Evolutionary conservation across 2,113 vertebrate species (phyloP).

Genomic region (Vombatus ursinus): DNA sequence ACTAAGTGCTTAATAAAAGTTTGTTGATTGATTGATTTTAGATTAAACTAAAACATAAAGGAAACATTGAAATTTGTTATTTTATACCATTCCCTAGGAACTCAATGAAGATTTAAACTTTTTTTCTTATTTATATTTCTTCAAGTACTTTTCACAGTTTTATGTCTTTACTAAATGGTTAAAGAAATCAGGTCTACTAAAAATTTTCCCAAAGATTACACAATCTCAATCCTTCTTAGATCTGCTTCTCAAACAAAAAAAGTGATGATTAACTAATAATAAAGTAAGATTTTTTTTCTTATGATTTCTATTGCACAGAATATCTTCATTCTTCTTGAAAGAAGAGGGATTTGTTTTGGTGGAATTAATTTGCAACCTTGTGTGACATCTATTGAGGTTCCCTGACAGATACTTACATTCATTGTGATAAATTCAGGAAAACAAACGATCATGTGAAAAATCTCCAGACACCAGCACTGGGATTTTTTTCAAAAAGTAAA

Average conservation of each 20-base stretch:
- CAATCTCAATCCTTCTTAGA: background rate
- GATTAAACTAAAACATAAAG: conserved; percentile 5
- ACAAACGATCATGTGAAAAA: background rate
- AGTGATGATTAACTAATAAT: conserved; percentile 9
- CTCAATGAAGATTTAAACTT: background rate
- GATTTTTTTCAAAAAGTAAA: conserved; percentile 16
- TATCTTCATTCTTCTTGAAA: background rate
- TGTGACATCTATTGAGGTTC: background rate
- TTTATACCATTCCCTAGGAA: background rate
- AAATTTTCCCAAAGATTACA: background rate
- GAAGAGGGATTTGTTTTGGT: background rate
- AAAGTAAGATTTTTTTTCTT: background rate
- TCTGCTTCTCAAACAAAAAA: conserved; percentile 21
- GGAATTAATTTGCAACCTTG: background rate
- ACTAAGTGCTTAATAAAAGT: background rate
- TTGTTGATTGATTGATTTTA: background rate
- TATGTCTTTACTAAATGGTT: background rate
- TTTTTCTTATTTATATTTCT: background rate
- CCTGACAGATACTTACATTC: background rate
- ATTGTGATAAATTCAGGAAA: background rate
- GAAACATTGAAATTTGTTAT: conserved; percentile 10
- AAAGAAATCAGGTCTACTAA: background rate
- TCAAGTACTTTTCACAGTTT: background rate
- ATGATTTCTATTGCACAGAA: background rate
- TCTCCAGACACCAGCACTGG: background rate